Conservation (phyloP, 2,888 invertebrate species). For the Xanthorhoe spadicearia region DNA sequence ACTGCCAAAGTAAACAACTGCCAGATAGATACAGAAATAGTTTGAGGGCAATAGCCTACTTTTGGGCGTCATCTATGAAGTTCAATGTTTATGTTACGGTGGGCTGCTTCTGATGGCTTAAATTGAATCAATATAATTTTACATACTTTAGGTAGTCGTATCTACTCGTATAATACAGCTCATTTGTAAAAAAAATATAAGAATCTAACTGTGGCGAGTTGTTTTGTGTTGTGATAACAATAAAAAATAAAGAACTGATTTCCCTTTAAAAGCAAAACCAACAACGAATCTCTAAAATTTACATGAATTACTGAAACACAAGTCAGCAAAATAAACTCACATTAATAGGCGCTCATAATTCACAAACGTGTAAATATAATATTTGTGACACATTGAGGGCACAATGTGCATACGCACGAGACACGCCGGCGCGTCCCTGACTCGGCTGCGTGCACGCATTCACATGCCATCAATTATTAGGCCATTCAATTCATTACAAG, state of each 20-base stretch:
- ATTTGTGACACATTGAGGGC: slow-evolving; percentile 9
- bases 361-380: slow-evolving; percentile 3
- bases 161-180: neutral
- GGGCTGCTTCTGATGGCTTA: slow-evolving; percentile 26
- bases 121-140: neutral
- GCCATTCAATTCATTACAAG: neutral
- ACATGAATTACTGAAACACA: too few relatives aligned
- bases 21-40: slow-evolving; percentile 58
- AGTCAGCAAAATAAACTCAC: neutral
- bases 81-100: slow-evolving; percentile 48
- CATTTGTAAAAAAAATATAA: neutral
- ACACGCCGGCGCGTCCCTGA: neutral
- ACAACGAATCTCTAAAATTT: too few relatives aligned
- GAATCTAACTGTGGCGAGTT: too few relatives aligned
- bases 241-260: too few relatives aligned
- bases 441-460: neutral
- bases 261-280: too few relatives aligned
- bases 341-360: neutral
- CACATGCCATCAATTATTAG: neutral
- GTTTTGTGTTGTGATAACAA: too few relatives aligned
- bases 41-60: slow-evolving; percentile 64
- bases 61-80: slow-evolving; percentile 51
- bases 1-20: slow-evolving; percentile 61
- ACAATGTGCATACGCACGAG: slow-evolving; percentile 4
- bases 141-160: neutral